These are phyloP conservation scores for Apomyelois bistriatella DNA, from an alignment of 2,888 invertebrate genomes.

Conservation along the genomic window DNA sequence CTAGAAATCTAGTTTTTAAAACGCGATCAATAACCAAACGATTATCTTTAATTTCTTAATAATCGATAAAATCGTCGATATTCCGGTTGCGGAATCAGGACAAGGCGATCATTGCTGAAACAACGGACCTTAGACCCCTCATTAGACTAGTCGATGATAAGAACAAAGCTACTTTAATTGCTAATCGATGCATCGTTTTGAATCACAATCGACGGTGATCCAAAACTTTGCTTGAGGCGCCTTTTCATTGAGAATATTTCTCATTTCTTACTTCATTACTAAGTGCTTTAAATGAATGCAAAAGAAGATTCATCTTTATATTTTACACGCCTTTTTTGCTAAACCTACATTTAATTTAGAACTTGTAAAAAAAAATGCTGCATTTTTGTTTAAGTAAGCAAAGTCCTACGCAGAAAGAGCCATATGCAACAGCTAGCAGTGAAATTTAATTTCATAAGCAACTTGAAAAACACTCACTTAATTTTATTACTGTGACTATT, in stretches of 20 bases:
- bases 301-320: no score
- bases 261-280: neutral
- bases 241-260: neutral
- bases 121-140: slow-evolving; percentile 33
- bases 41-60: slow-evolving; percentile 5
- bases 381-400: no score
- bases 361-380: no score
- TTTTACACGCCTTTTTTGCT: no score
- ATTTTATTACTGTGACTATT: no score
- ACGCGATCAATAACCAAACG: neutral
- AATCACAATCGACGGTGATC: slow-evolving; percentile 25
- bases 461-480: no score
- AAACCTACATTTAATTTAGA: no score
- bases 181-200: slow-evolving; percentile 39
- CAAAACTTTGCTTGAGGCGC: neutral
- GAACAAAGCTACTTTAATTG: slow-evolving; percentile 50
- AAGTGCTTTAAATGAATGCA: no score
- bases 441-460: no score
- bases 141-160: slow-evolving; percentile 52
- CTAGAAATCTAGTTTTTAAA: neutral
- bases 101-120: slow-evolving; percentile 42
- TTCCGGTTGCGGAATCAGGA: slow-evolving; percentile 47
- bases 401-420: no score
- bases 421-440: no score
- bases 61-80: slow-evolving; percentile 25